Base-by-base conservation (phyloP, 1,140 invertebrate genomes). In the Macrosteles quadrilineatus region DNA sequence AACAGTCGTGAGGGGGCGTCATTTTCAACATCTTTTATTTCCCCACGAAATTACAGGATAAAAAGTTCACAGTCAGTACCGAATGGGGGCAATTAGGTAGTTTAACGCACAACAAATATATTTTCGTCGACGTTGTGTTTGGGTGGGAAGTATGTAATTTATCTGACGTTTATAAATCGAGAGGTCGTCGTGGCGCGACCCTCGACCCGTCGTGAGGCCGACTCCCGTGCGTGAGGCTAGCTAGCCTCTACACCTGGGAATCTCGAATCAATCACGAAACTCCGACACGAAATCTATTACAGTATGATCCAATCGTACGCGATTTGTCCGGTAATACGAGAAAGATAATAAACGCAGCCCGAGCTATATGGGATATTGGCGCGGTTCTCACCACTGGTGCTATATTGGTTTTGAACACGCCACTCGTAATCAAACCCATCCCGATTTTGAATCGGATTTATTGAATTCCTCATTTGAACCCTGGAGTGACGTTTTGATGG, bases 61-160 rank as follows among this genome's bases (percentile, higher is more conserved):
- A 50, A 50, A 50, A 50, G 47, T 50, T 50, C 47, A 50, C 47
- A 50, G 47, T 50, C 21, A 40, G 36, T 40, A 6, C 36, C 47
- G 21, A 50, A 50, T 50, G 47, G 47, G n/a, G 47, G 47, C 47
- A 19, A 50, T 50, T 50, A 50, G n/a, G 47, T 50, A 50, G 47
- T 50, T 50, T 50, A 50, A 50, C 47, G 47, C 47, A 50, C 47
- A 50, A 50, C 47, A 50, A 50, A 50, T 50, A 50, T 50, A 50
- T 50, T 50, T 50, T 50, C 47, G 47, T 50, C 21, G 47, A 50
- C n/a, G 47, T 50, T 50, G 21, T 21, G 47, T 50, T 50, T 50
- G 47, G 47, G 47, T 50, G 47, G 47, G 47, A 50, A 50, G 47
- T 50, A 50, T 50, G n/a, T 50, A 50, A 50, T 50, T 50, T 50